These are phyloP conservation scores for Idaea aversata DNA, from an alignment of 2,888 invertebrate species.

Conservation along the genomic window DNA sequence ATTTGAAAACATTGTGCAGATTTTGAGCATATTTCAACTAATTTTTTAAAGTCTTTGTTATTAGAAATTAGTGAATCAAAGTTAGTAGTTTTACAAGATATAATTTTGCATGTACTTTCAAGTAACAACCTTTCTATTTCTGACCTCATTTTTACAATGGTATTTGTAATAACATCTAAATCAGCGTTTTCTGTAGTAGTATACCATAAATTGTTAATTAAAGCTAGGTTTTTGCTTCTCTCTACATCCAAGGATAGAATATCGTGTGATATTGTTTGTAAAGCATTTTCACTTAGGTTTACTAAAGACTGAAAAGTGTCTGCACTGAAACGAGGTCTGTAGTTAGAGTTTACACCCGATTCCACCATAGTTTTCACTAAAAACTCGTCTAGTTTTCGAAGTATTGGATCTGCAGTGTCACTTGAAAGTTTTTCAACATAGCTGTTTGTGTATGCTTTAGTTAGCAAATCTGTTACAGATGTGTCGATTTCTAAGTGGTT, in stretches of 20 bases:
- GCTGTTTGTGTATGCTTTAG: slow-evolving; percentile 44
- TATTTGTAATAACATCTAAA: slow-evolving; percentile 37
- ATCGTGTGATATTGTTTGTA: slow-evolving; percentile 44
- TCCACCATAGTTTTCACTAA: slow-evolving; percentile 51
- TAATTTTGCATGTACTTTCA: slow-evolving; percentile 33
- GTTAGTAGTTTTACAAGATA: slow-evolving; percentile 33
- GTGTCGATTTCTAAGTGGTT: slow-evolving; percentile 55
- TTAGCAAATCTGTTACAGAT: slow-evolving; percentile 42
- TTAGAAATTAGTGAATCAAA: slow-evolving; percentile 33
- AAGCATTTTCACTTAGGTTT: slow-evolving; percentile 50
- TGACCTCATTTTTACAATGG: slow-evolving; percentile 56
- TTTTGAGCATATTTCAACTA: slow-evolving; percentile 46
- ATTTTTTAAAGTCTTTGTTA: slow-evolving; percentile 32
- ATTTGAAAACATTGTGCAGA: slow-evolving; percentile 64
- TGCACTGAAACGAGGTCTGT: slow-evolving; percentile 41
- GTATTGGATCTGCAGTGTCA: slow-evolving; percentile 22
- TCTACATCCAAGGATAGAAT: slow-evolving; percentile 47
- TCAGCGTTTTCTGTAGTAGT: slow-evolving; percentile 21
- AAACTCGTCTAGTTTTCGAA: slow-evolving; percentile 55
- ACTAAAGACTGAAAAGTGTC: slow-evolving; percentile 61
- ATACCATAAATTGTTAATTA: slow-evolving; percentile 54
- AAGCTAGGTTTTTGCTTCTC: slow-evolving; percentile 31
- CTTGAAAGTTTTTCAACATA: slow-evolving; percentile 22
- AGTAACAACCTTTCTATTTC: slow-evolving; percentile 56
- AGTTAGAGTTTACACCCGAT: slow-evolving; percentile 40